Evolutionary conservation across 2,797 vertebrate genomes (phyloP).

Genomic region (Hemitrygon akajei): DNA sequence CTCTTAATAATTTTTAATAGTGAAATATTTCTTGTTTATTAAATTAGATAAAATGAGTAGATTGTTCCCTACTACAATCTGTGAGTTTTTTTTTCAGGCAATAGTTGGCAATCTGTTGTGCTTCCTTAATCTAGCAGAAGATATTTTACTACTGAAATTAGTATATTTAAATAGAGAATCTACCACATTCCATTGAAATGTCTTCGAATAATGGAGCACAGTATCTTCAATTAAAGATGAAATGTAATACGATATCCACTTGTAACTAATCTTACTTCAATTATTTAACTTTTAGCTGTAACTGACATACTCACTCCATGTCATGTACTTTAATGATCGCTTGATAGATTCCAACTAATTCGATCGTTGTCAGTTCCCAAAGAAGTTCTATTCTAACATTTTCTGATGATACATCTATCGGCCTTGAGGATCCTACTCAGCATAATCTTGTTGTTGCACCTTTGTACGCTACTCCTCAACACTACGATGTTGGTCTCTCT

Average conservation of each 20-base stretch:
- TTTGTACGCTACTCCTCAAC: background rate
- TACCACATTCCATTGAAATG: background rate
- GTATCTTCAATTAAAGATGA: background rate
- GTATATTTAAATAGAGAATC: background rate
- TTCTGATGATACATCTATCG: background rate
- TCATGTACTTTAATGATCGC: background rate
- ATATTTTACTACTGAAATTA: background rate
- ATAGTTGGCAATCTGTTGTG: background rate
- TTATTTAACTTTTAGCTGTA: background rate
- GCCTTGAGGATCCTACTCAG: background rate
- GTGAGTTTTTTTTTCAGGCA: background rate
- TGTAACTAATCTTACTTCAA: background rate
- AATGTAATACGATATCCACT: background rate
- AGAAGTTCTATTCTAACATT: background rate
- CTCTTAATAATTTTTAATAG: background rate
- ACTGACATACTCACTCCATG: background rate
- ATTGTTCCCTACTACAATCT: background rate
- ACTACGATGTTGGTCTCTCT: background rate
- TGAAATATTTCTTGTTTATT: background rate
- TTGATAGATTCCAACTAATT: background rate
- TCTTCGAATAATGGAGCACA: background rate
- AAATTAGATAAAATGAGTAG: background rate
- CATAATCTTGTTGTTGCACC: background rate
- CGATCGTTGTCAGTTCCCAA: background rate
- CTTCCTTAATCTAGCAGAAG: background rate